Conservation (phyloP, 2,113 vertebrate species). For the Brachionichthys hirsutus region DNA sequence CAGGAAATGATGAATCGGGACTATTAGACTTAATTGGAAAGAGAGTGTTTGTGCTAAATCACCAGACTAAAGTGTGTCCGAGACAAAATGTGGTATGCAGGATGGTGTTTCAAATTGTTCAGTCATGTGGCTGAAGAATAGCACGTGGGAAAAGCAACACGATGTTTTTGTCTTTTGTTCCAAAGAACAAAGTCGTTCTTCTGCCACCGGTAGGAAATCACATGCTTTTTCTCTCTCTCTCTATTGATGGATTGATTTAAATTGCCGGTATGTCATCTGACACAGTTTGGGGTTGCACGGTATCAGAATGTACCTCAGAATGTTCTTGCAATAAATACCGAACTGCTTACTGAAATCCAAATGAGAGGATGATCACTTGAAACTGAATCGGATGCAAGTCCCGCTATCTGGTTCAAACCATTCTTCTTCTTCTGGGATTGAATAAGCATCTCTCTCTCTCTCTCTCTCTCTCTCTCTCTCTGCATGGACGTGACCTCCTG, state of each 20-base stretch:
- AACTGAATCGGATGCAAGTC: no score
- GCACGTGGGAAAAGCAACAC: slow-evolving; percentile 5
- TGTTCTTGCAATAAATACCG: background rate
- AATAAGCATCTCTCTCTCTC: no score
- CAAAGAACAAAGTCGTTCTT: slow-evolving; percentile 1
- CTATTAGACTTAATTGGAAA: background rate
- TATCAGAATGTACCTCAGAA: background rate
- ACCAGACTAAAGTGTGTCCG: slow-evolving; percentile 3
- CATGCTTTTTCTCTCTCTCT: background rate
- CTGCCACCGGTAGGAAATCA: slow-evolving; percentile 14
- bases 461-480: background rate
- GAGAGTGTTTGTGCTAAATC: slow-evolving; percentile 14
- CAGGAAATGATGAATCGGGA: slow-evolving; percentile 9
- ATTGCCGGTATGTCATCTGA: slow-evolving; percentile 4
- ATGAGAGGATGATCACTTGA: no score
- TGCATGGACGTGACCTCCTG: slow-evolving; percentile 28
- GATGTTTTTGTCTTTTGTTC: background rate
- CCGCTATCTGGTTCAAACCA: no score
- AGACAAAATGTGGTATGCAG: no score
- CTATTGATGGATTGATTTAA: background rate
- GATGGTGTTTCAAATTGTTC: background rate
- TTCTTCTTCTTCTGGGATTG: no score
- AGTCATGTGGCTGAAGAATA: background rate
- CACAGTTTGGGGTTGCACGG: background rate
- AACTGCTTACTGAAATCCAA: background rate